Base-by-base conservation (phyloP, 2,888 invertebrate species). In the Polydrusus pterygomalis region DNA sequence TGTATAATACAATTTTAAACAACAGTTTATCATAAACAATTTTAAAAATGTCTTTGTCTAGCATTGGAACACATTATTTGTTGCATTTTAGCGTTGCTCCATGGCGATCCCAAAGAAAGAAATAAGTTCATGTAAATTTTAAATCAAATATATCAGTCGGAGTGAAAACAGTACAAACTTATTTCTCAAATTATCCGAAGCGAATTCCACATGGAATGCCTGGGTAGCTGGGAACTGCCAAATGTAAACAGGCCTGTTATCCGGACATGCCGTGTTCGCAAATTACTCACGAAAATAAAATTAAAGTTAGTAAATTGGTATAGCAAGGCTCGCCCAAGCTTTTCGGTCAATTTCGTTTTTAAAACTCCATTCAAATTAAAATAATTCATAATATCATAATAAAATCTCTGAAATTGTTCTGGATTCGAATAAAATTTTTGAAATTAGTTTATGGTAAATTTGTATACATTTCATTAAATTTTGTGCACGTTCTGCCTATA, bases 211-310 rank as follows among this genome's bases (percentile, higher is more conserved):
- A 49, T 49, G 47, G 47, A 49, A 17, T 49, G 47, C 47, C 47
- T 18, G 47, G 2, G 17, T 49, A 49, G 17, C 47, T 9, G 15
- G 47, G 17, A 49, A 49, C 20, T 51, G 20, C 18, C 18, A 51
- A 49, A 51, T 51, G 20, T 51, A 51, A 51, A 51, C 51, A 51
- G 9, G 51, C 18, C 51, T 9, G 51, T 20, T 20, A 20, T 20
- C 11, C 20, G 18, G 18, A 20, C 51, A 51, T 51, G 20, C 51
- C 18, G 9, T 18, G 5, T 51, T 51, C 2, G 51, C 51, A 20
- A 47, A 47, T 47, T 1, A 11, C 51, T 51, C 51, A 51, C 51
- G 51, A 20, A 51, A 51, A 20, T 51, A 11, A 51, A 51, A 51
- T 51, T 51, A 49, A 49, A 49, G 47, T 49, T 15, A 18, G 13